phyloP scores from a whole-genome alignment of 2,888 invertebrate genomes.

The Flexamia atlantica region DNA sequence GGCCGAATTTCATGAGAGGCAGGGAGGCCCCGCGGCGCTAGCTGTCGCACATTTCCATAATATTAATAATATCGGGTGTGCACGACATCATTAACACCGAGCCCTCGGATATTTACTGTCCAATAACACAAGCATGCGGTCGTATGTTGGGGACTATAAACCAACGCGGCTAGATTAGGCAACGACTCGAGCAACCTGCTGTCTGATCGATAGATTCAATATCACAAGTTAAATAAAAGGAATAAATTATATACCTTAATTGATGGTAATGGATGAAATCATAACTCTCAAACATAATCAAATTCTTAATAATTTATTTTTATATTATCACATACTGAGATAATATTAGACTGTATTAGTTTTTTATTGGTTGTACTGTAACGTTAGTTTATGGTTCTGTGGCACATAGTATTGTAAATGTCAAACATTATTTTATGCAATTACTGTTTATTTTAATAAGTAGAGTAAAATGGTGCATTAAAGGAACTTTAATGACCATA shows the following conservation, averaged over 20 bases:
- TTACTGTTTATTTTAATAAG: no score
- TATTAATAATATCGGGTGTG: slow-evolving; percentile 45
- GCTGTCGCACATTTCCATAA: slow-evolving; percentile 32
- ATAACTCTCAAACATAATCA: background rate
- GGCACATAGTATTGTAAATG: no score
- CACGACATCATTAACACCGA: slow-evolving; percentile 12
- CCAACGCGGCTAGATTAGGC: background rate
- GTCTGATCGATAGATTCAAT: no score
- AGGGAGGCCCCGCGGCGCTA: background rate
- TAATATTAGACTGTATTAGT: no score
- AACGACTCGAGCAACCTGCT: background rate
- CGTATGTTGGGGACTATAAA: background rate
- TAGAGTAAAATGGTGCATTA: no score
- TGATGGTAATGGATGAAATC: background rate
- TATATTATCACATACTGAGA: no score
- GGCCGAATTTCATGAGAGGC: slow-evolving; percentile 7
- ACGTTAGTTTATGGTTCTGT: no score
- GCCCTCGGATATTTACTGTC: background rate
- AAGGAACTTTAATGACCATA: no score
- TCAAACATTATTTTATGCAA: no score
- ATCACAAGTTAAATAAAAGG: no score
- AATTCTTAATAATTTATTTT: background rate
- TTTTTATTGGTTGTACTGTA: no score
- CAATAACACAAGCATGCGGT: slow-evolving; percentile 1
- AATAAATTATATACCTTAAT: background rate